phyloP scores from a whole-genome alignment of 1,140 invertebrate genomes.

The Ylistrum balloti region DNA sequence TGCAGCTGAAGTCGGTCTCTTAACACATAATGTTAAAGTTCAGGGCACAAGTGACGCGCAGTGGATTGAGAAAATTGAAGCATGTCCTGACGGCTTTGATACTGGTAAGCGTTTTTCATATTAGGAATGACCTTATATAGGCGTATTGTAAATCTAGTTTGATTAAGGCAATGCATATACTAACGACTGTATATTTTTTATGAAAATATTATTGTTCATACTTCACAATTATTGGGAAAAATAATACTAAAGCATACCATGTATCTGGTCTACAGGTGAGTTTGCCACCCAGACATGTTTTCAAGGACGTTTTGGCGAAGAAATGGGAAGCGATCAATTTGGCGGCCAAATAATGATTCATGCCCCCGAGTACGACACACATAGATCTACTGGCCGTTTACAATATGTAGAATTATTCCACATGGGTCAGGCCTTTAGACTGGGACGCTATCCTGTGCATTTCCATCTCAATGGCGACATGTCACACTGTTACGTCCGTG shows the following conservation, averaged over 20 bases:
- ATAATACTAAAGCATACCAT: not conserved
- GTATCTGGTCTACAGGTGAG: conserved; percentile 66
- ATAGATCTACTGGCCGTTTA: conserved; percentile 58
- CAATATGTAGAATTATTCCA: conserved; percentile 72
- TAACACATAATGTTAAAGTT: conserved; percentile 78
- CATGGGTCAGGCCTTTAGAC: conserved; percentile 79
- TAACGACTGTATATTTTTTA: no score
- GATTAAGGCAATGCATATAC: no score
- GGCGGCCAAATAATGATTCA: conserved; percentile 78
- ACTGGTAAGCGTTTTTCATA: conserved; percentile 74
- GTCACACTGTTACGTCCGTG: conserved; percentile 75
- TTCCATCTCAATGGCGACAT: conserved; percentile 79
- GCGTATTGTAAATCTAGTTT: no score
- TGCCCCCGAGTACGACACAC: conserved; percentile 61
- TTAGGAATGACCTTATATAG: no score
- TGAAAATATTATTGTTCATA: no score
- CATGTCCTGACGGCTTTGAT: conserved; percentile 79
- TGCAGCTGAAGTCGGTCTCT: conserved; percentile 78
- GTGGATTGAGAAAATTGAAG: conserved; percentile 74
- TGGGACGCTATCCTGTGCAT: conserved; percentile 81
- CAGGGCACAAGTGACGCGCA: conserved; percentile 67
- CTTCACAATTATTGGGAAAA: no score
- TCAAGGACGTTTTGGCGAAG: conserved; percentile 79
- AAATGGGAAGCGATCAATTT: conserved; percentile 80
- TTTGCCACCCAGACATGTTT: conserved; percentile 80